phyloP scores from a whole-genome alignment of 2,113 vertebrate genomes.

The Pelecanoides urinatrix region DNA sequence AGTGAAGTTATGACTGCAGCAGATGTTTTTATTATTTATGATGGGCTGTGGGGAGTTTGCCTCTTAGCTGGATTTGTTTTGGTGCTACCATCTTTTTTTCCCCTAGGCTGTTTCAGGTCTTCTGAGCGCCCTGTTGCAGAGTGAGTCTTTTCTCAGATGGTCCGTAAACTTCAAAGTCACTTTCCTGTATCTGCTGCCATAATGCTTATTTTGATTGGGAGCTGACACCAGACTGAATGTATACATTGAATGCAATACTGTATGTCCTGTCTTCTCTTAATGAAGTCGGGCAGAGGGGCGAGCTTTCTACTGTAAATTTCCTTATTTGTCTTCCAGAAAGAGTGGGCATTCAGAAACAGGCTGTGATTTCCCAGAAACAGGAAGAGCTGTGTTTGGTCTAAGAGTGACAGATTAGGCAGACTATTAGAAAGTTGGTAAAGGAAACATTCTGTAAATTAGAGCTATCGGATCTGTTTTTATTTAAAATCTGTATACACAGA shows the following conservation, averaged over 20 bases:
- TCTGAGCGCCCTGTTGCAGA: not conserved
- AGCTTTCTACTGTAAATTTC: not conserved
- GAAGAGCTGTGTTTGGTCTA: not conserved
- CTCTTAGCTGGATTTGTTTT: not conserved
- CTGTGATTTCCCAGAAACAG: not conserved
- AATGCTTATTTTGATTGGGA: not conserved
- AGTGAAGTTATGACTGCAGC: not conserved
- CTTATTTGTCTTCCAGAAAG: not conserved
- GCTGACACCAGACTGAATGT: not conserved
- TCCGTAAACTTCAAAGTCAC: not conserved
- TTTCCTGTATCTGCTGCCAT: not conserved
- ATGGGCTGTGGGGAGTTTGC: not conserved
- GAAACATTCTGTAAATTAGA: not conserved
- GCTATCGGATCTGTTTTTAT: not conserved
- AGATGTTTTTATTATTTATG: not conserved
- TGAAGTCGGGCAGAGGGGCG: not conserved
- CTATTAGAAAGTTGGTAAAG: not conserved
- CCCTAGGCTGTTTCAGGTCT: not conserved
- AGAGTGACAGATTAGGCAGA: not conserved
- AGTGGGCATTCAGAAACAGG: not conserved
- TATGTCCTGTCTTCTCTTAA: not conserved
- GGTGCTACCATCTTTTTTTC: not conserved
- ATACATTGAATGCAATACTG: not conserved
- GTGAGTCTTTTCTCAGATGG: not conserved
- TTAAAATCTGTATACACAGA: not conserved